These are phyloP conservation scores for Oscheius myriophilus DNA, from an alignment of 2,888 invertebrate genomes.

Conservation along the genomic window DNA sequence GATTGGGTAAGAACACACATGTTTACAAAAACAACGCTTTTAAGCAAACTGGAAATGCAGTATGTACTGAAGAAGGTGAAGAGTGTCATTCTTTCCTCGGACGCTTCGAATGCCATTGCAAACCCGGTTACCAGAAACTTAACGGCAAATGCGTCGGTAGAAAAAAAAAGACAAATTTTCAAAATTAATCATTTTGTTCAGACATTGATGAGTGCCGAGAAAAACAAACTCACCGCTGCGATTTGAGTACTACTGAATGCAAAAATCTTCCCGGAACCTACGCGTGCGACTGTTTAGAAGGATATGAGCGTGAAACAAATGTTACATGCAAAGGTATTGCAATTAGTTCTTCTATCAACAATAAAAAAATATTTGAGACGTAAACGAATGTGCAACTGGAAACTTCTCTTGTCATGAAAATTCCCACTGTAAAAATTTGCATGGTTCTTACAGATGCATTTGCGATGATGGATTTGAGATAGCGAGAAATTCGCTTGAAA, in stretches of 20 bases:
- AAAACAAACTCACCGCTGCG: conserved; percentile 16
- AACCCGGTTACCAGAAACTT: not conserved
- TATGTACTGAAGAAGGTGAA: not conserved
- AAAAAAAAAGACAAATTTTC: not conserved
- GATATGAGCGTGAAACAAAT: conserved; percentile 8
- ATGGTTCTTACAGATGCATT: conserved; percentile 79
- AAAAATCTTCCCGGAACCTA: conserved; percentile 8
- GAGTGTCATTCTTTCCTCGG: not conserved
- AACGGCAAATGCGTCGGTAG: conserved; percentile 9
- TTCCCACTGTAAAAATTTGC: conserved; percentile 79
- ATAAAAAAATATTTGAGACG: conserved; percentile 40
- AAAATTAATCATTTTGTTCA: not conserved
- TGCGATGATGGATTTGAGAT: conserved; percentile 58
- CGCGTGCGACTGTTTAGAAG: conserved; percentile 13
- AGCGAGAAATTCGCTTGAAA: conserved; percentile 26
- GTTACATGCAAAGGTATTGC: conserved; percentile 7
- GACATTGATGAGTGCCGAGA: conserved; percentile 28
- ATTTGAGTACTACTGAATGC: conserved; percentile 9
- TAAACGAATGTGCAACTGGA: conserved; percentile 61
- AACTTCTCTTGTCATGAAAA: conserved; percentile 24
- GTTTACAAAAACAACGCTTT: no score
- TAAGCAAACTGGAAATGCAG: no score
- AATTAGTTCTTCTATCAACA: not conserved
- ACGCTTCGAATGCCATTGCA: not conserved
- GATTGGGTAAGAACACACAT: conserved; percentile 5